phyloP scores from a whole-genome alignment of 2,113 vertebrate genomes.

The Onychostoma macrolepis region DNA sequence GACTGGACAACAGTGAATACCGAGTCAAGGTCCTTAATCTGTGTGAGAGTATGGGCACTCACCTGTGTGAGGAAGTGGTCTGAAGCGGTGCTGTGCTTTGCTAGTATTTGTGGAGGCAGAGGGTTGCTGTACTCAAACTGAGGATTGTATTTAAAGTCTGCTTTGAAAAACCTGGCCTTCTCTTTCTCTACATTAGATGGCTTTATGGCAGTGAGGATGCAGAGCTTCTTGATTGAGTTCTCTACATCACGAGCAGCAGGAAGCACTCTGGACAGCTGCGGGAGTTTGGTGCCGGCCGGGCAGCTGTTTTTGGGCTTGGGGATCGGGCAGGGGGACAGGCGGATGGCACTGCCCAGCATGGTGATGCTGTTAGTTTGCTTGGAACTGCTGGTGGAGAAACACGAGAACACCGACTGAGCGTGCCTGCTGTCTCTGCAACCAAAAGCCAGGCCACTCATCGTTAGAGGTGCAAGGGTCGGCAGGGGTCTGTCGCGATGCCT shows the following conservation, averaged over 20 bases:
- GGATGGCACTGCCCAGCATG: conserved; percentile 69
- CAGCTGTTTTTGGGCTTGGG: conserved; percentile 62
- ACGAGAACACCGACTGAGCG: conserved; percentile 56
- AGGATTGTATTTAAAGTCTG: conserved; percentile 87
- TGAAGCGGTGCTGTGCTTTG: conserved; percentile 82
- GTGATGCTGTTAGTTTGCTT: conserved; percentile 69
- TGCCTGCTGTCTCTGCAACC: conserved; percentile 61
- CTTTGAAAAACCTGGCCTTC: conserved; percentile 86
- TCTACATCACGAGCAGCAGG: conserved; percentile 71
- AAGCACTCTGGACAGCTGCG: conserved; percentile 65
- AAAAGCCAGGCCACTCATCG: conserved; percentile 55
- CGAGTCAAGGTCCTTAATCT: too few species aligned
- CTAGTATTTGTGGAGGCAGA: conserved; percentile 77
- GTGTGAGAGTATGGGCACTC: conserved; percentile 23
- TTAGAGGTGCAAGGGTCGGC: conserved; percentile 29
- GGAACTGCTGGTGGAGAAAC: conserved; percentile 52
- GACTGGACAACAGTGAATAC: too few species aligned
- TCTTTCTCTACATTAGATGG: conserved; percentile 90
- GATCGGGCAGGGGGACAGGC: conserved; percentile 64
- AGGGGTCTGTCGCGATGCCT: conserved; percentile 43
- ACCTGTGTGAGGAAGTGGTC: conserved; percentile 81
- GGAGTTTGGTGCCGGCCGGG: conserved; percentile 69
- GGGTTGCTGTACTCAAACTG: conserved; percentile 91
- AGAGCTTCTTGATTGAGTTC: conserved; percentile 76
- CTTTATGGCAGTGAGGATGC: conserved; percentile 90